phyloP scores from a whole-genome alignment of 2,888 invertebrate species.

The Machimus atricapillus region DNA sequence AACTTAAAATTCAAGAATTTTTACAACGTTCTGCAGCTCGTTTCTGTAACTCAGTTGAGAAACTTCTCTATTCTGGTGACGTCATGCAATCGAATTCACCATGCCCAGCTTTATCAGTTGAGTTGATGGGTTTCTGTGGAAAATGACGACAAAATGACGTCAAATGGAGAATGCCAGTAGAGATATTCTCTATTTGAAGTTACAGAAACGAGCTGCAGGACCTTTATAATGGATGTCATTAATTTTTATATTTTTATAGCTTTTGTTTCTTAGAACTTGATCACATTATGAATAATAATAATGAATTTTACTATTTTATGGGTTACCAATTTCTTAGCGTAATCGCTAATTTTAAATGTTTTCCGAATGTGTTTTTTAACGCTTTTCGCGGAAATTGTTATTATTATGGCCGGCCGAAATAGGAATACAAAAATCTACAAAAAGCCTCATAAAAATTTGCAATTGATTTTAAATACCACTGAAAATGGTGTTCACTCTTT shows the following conservation, averaged over 20 bases:
- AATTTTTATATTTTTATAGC: neutral
- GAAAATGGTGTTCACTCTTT: neutral
- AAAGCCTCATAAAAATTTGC: neutral
- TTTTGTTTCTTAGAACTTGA: neutral
- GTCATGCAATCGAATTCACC: no score
- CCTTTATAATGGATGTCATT: neutral
- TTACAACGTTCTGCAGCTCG: no score
- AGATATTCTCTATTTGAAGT: no score
- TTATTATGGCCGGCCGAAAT: neutral
- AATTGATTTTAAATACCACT: constrained; percentile 17
- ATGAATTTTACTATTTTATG: neutral
- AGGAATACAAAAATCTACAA: neutral
- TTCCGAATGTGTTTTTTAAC: neutral
- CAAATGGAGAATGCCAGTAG: no score
- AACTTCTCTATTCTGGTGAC: no score
- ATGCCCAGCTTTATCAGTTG: no score
- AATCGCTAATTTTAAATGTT: neutral
- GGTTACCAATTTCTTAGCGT: neutral
- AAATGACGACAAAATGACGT: no score
- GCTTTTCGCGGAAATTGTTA: neutral
- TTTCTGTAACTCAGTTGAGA: no score
- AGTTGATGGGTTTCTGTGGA: no score
- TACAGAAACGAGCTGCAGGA: no score
- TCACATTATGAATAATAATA: neutral
- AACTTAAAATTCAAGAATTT: no score